Evolutionary conservation across 2,888 invertebrate genomes (phyloP), one percentile per base, ranked within the genome.

Genomic region (Amorpha juglandis): DNA sequence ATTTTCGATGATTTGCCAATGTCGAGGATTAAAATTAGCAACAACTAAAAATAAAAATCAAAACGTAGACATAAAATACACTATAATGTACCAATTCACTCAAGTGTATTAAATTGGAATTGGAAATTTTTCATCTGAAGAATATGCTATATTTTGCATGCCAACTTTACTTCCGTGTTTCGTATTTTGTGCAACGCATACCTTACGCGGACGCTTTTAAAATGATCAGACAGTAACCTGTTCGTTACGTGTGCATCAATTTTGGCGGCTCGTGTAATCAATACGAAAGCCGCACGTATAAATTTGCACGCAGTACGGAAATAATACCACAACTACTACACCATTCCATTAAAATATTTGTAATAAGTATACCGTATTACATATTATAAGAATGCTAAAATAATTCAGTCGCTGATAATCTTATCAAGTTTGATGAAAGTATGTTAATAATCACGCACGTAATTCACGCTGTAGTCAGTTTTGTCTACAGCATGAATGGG

Each of bases 231-330:
- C 38, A 38, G 19, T 35, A 58, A 42, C 58, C 19, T 12, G 58
- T 58, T 58, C 12, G 58, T 58, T 58, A 58, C 58, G 58, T 58
- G 58, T 42, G 42, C 58, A 19, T 58, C 58, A 58, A 58, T 58
- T 58, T 58, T 58, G 19, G 19, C 58, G 58, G 58, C 19, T 35
- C 35, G 58, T 58, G 12, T 21, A 58, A 58, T 42, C 58, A 42
- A 42, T 58, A 58, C 16, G 58, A 19, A 42, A 58, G 19, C 27
- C 4, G 14, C 45, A 45, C n/a, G 7, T 38, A 7, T 38, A 38
- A 45, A 14, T 45, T 45, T 45, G 4, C 19, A 58, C 38, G 16
- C 58, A 58, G 42, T 11, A 42, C 58, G 19, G 19, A 27, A 27
- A 27, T 27, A 27, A 27, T 27, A 27, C 27, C 4, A 1, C 27